Evolutionary conservation across 2,888 invertebrate species (phyloP), one percentile per base, ranked within the genome.

Genomic region (Drosophila paramelanica): DNA sequence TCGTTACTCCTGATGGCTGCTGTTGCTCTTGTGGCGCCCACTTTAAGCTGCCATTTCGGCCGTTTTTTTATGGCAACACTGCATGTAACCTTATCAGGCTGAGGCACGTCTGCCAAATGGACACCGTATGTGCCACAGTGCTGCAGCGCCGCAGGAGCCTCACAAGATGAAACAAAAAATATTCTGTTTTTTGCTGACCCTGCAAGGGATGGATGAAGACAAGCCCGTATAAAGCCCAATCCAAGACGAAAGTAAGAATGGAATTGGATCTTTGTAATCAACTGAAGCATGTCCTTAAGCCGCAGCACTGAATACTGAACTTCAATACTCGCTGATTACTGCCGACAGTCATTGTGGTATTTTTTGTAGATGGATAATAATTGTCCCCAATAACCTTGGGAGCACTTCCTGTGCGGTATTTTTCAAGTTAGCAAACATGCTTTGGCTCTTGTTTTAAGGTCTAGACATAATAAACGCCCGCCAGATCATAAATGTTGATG

Each of bases 401-500:
- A 42, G 43, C 23, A 38, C 10, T 47, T 49, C 31, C 64, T 50
- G 27, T 50, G 62, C 73, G 57, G 57, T 58, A 3, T 49, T 67
- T 61, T 69, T 76, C 65, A 74, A 62, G 56, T 65, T 65, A 45
- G 55, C 50, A 66, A 80, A 73, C 73, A 71, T 65, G 70, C 53
- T 38, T 69, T 58, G 42, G 55, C 50, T 58, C 43, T 57, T 36
- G 38, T 68, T 69, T 66, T 65, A 69, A 69, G 62, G 38, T 58
- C 47, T 39, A 11, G 50, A 47, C 64, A 52, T 61, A 61, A 72
- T 57, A 57, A 62, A 47, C 50, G 62, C 14, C 66, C 55, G 52
- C 41, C 67, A 52, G 77, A 79, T 80, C 68, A 69, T 85, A 73
- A 76, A 82, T 76, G 77, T 85, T 71, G 67, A 81, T 79, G 73